Evolutionary conservation across 2,888 invertebrate species (phyloP), one percentile per base, ranked within the genome.

Genomic region (Platypus cylindrus): DNA sequence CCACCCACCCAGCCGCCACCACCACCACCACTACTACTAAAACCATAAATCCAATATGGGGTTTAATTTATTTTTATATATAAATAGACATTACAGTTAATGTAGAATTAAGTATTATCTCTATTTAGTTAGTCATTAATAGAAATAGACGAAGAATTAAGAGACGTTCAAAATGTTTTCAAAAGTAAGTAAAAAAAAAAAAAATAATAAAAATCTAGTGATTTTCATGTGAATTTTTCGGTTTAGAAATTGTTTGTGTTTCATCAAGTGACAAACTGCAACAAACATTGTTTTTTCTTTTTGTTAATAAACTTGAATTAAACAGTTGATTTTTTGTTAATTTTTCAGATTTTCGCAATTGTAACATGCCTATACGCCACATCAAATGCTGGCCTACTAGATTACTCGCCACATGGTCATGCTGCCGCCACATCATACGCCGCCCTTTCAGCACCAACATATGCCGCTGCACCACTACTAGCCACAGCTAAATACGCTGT

Each of bases 351-450:
- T 11, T 23, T 44, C n/a, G 40, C 42, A 15, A 20, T 47, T 11
- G 38, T 36, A 14, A 32, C 39, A 20, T 23, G 45, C 18, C 28
- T 44, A 14, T 42, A 39, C 11, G 46, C 34, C 17, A 41, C 39
- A 25, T 38, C 41, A 36, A 38, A 37, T 14, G 43, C 24, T 35
- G 16, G 36, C 29, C 15, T 33, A 16, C 22, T 35, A 13, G 35
- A 32, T 7, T 40, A 41, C 20, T 29, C 35, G 13, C 36, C 33
- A 22, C 44, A 42, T 30, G 27, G 35, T 8, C 31, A 30, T 16
- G 32, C 32, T 5, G 28, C 27, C 56, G 63, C 40, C 20, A 33
- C 36, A 12, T 40, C 36, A 15, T 40, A 36, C 34, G 23, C 35
- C 11, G 18, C 47, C 17, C 40, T 42, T 5, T 20, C 35, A 13